Base-by-base conservation (phyloP, 2,888 invertebrate species). In the Eurytoma adleriae region DNA sequence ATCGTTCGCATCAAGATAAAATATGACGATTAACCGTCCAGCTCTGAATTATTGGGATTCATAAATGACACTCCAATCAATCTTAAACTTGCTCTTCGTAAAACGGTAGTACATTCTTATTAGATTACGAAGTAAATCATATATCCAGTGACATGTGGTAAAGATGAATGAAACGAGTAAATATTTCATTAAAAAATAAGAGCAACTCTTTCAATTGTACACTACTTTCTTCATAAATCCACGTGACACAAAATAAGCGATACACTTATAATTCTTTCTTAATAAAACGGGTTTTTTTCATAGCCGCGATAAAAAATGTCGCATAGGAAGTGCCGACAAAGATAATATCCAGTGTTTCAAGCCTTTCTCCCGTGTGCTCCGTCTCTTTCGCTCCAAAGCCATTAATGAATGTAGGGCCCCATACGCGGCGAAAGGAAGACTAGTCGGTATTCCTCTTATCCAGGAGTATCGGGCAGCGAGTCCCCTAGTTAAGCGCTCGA, bases 401-500 rank as follows among this genome's bases (percentile, higher is more conserved):
- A 40, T 40, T 68, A 69, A 62, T 69, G n/a, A 40, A 64, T 20
- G 56, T n/a, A 7, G 24, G 54, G 3, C 62, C 48, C 40, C 12
- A 2, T 52, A 24, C 48, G 14, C 20, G 48, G 27, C 27, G 48
- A 13, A 48, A 5, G 72, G 20, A 0, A 54, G 20, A 2, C 27
- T n/a, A 27, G 14, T 13, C n/a, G 27, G 50, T 40, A 24, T 50
- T 14, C 67, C 67, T 18, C 54, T 75, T 76, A 76, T 76, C 68
- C 68, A 3, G 7, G 48, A 13, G 64, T 88, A 89, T 89, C 88
- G 87, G 84, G 86, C 84, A 85, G 87, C 86, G 85, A 85, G 85
- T 86, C 40, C 85, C 86, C 88, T 89, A 89, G 89, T 89, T 89
- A 89, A 89, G 86, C 87, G 86, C 84, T 83, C 81, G 86, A 82